Conservation (phyloP, 2,113 vertebrate genomes). For the Psilopsiagon aymara region DNA sequence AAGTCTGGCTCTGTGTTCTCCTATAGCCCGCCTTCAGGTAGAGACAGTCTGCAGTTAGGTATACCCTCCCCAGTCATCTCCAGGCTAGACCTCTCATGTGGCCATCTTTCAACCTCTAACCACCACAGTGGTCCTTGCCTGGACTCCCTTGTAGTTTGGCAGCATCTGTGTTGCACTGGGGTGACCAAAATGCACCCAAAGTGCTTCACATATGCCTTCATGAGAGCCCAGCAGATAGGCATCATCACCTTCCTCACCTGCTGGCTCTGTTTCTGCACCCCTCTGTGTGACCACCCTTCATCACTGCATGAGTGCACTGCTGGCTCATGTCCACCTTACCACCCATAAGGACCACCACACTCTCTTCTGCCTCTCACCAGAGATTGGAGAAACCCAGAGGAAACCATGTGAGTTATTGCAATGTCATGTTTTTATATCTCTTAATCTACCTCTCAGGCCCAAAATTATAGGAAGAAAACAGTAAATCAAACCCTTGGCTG, state of each 20-base stretch:
- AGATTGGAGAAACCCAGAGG: not conserved
- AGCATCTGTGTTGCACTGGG: not conserved
- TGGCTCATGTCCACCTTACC: not conserved
- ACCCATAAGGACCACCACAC: not conserved
- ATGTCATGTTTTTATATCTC: not conserved
- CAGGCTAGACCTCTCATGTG: not conserved
- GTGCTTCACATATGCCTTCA: not conserved
- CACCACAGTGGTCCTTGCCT: not conserved
- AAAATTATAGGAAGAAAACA: not conserved
- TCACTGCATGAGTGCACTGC: not conserved
- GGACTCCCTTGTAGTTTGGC: not conserved
- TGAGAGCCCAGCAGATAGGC: not conserved
- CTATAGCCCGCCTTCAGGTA: not conserved
- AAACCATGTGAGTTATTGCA: not conserved
- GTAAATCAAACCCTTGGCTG: not conserved
- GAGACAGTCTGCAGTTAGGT: not conserved
- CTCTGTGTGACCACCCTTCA: not conserved
- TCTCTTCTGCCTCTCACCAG: not conserved
- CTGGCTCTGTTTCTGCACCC: not conserved
- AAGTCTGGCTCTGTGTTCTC: not conserved
- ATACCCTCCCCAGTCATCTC: not conserved
- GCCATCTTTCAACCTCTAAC: not conserved
- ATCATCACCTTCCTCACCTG: not conserved
- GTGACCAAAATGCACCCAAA: not conserved
- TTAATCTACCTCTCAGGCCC: not conserved